phyloP scores from a whole-genome alignment of 2,888 invertebrate species.

The Cheilosia urbana region DNA sequence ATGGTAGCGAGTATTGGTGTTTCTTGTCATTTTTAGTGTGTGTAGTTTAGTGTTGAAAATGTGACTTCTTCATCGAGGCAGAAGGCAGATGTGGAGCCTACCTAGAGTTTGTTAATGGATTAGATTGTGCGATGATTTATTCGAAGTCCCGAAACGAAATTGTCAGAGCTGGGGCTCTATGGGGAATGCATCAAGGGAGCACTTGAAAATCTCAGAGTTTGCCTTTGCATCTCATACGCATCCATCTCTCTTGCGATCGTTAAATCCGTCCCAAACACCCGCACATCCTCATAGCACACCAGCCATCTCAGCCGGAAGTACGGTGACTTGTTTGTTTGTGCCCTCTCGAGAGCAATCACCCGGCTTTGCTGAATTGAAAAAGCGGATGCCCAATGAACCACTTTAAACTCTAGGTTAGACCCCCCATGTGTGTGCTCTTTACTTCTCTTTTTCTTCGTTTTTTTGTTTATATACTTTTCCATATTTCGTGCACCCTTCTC shows the following conservation, averaged over 20 bases:
- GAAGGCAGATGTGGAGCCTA: background rate
- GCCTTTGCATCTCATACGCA: too few species aligned
- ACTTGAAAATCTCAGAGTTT: too few species aligned
- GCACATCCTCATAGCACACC: background rate
- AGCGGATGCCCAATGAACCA: constrained; percentile 23
- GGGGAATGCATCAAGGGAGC: too few species aligned
- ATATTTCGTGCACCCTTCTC: background rate
- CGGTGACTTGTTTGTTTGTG: constrained; percentile 16
- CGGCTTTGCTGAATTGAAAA: constrained; percentile 31
- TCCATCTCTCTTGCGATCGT: too few species aligned
- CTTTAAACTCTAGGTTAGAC: constrained; percentile 1
- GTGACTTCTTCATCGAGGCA: constrained; percentile 2
- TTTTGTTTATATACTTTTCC: background rate
- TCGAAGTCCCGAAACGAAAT: too few species aligned
- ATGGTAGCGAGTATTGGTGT: constrained; percentile 74
- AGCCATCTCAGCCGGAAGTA: constrained; percentile 46
- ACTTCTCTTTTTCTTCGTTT: constrained; percentile 21
- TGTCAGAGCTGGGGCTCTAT: too few species aligned
- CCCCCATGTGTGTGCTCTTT: constrained; percentile 39
- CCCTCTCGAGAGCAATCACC: constrained; percentile 19
- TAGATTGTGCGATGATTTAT: too few species aligned
- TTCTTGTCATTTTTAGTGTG: constrained; percentile 77
- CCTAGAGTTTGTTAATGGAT: too few species aligned
- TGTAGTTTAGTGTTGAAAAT: constrained; percentile 77
- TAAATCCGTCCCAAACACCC: too few species aligned